Conservation (phyloP, 2,113 vertebrate genomes). For the Neodon shergylaensis region DNA sequence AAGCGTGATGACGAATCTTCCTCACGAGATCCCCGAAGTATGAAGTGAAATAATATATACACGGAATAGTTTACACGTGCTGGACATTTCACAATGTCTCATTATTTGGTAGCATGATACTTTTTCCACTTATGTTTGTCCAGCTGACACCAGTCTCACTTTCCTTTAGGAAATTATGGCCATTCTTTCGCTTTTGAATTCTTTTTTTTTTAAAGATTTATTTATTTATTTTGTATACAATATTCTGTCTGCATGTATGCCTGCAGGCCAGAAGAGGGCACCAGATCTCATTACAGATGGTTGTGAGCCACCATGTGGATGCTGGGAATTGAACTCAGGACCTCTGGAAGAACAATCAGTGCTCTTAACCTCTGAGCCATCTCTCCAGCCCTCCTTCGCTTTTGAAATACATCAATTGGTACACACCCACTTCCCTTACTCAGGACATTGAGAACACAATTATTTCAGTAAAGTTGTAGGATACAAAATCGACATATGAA, state of each 20-base stretch:
- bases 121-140: constrained; percentile 18
- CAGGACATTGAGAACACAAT: neutral
- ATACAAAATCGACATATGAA: neutral
- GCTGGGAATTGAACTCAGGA: no score
- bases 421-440: neutral
- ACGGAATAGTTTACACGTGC: neutral
- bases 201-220: no score
- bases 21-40: neutral
- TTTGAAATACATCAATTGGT: neutral
- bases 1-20: neutral
- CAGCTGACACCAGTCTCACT: neutral
- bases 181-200: no score
- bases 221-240: no score
- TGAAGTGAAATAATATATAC: neutral
- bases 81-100: neutral
- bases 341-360: no score
- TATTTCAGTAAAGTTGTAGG: neutral
- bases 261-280: no score
- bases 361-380: no score
- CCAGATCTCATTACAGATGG: no score
- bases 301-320: no score
- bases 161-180: neutral
- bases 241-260: no score
- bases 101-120: neutral
- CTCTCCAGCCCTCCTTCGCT: no score